Percentiles rank a stretch among this genome's conserved stretches.
These are phyloP conservation scores for Drosophila parabipectinata DNA, from an alignment of 1,140 invertebrate species.

Conservation along the genomic window DNA sequence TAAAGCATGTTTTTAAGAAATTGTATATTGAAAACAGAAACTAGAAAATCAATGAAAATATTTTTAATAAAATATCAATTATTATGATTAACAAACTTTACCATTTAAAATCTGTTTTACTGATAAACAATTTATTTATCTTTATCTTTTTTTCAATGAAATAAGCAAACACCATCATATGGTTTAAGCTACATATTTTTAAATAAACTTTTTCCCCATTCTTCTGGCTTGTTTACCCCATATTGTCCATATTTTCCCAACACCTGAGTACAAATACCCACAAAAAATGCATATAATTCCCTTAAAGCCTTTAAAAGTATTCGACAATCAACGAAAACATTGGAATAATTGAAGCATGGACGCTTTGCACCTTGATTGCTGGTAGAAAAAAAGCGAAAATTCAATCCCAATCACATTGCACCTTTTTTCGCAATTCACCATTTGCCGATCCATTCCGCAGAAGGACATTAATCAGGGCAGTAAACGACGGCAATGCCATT, in stretches of 20 bases:
- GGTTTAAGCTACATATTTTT: background rate
- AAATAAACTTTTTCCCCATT: no score
- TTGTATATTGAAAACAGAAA: no score
- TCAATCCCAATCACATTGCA: constrained; percentile 1
- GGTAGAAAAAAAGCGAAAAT: background rate
- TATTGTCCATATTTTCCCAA: background rate
- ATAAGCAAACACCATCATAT: background rate
- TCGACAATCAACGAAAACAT: background rate
- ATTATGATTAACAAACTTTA: no score
- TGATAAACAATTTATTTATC: no score
- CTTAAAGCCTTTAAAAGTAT: constrained; percentile 2
- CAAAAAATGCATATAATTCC: background rate
- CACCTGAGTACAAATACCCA: background rate
- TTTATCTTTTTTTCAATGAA: no score
- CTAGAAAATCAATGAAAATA: no score
- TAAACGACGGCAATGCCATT: constrained; percentile 57
- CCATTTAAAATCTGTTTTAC: no score
- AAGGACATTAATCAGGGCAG: constrained; percentile 59
- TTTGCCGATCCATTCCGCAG: constrained; percentile 8
- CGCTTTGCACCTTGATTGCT: constrained; percentile 50
- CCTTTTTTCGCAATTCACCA: constrained; percentile 7
- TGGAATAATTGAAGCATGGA: background rate
- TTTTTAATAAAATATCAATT: no score
- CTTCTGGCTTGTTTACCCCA: background rate
- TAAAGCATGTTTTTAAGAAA: no score